phyloP scores from a whole-genome alignment of 2,888 invertebrate genomes.

The Caenorhabditis sinica region DNA sequence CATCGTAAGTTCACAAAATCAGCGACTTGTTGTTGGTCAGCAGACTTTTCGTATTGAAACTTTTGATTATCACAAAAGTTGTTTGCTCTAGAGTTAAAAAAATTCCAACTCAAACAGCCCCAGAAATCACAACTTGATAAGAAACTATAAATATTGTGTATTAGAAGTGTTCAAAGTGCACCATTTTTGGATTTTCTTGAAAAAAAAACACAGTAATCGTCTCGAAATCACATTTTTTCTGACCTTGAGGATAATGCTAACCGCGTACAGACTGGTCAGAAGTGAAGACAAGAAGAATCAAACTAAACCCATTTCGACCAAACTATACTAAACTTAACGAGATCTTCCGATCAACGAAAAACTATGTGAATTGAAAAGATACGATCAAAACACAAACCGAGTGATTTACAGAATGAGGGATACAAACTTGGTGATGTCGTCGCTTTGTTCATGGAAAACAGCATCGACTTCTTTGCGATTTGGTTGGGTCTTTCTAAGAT shows the following conservation, averaged over 20 bases:
- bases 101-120: not conserved
- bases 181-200: no score
- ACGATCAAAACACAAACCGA: slow-evolving; percentile 29
- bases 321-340: slow-evolving; percentile 34
- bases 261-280: not conserved
- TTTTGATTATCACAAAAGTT: not conserved
- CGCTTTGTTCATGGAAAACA: slow-evolving; percentile 93
- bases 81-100: not conserved
- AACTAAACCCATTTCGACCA: slow-evolving; percentile 29
- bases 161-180: not conserved
- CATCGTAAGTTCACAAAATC: slow-evolving; percentile 62
- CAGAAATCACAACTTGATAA: slow-evolving; percentile 17
- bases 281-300: slow-evolving; percentile 4
- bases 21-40: not conserved
- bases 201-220: not conserved
- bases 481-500: slow-evolving; percentile 95
- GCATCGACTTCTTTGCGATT: slow-evolving; percentile 92
- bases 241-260: slow-evolving; percentile 20
- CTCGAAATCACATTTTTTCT: not conserved
- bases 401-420: slow-evolving; percentile 71
- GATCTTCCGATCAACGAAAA: not conserved
- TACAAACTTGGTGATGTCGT: slow-evolving; percentile 90
- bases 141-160: not conserved
- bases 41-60: no score
- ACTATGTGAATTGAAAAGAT: slow-evolving; percentile 12